phyloP scores from a whole-genome alignment of 2,888 invertebrate species.

The Proisotoma minuta region DNA sequence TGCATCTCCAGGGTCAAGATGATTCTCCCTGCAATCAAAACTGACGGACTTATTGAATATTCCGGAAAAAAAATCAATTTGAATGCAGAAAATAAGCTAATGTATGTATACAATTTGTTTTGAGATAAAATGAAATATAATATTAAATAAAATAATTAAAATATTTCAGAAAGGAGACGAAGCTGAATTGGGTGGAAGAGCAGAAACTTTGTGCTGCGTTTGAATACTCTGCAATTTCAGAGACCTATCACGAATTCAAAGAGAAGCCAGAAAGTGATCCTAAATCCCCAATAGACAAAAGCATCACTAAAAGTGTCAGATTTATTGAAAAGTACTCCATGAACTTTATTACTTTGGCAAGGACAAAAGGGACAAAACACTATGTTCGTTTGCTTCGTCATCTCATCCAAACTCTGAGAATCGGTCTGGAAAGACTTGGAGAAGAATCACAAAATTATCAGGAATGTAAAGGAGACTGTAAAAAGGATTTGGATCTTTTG shows the following conservation, averaged over 20 bases:
- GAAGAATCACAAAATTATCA: neutral
- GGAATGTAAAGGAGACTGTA: neutral
- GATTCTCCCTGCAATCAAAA: neutral
- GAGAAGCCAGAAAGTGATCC: neutral
- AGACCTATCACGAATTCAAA: neutral
- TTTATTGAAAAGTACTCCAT: neutral
- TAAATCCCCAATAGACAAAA: neutral
- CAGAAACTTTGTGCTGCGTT: conserved; percentile 1
- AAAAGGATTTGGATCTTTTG: neutral
- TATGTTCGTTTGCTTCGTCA: neutral
- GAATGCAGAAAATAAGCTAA: neutral
- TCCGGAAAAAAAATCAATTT: neutral
- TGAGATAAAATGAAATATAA: too few species aligned
- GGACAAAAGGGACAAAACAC: neutral
- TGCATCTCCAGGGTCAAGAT: neutral
- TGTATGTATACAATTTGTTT: too few species aligned
- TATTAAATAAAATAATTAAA: too few species aligned
- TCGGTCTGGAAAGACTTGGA: neutral
- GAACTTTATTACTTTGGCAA: neutral
- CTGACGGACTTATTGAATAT: neutral
- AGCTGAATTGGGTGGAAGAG: conserved; percentile 3
- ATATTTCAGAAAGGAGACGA: neutral
- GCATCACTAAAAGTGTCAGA: neutral
- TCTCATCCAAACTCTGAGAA: neutral
- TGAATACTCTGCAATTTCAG: neutral